A percentile compares a stretch with the other conserved stretches of the same genome.
phyloP scores from a whole-genome alignment of 2,113 vertebrate genomes.

The Corythaeola cristata region DNA sequence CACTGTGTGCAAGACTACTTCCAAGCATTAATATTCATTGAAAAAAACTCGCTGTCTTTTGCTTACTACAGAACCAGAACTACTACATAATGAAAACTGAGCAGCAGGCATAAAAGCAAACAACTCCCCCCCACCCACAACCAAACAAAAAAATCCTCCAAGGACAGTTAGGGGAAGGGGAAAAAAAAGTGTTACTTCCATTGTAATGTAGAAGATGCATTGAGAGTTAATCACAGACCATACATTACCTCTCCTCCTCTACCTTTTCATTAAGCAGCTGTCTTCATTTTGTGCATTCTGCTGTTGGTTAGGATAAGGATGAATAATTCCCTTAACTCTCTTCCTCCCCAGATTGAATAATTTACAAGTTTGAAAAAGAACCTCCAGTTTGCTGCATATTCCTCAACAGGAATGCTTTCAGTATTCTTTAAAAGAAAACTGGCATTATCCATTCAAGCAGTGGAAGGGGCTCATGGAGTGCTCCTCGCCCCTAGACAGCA shows the following conservation, averaged over 20 bases:
- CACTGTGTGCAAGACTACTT: neutral
- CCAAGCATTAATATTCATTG: slow-evolving; percentile 4
- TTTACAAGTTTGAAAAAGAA: slow-evolving; percentile 25
- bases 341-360: slow-evolving; percentile 41
- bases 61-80: slow-evolving; percentile 4
- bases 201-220: slow-evolving; percentile 44
- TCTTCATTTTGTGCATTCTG: slow-evolving; percentile 31
- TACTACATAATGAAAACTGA: slow-evolving; percentile 44
- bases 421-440: neutral
- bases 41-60: slow-evolving; percentile 22
- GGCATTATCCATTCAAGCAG: neutral
- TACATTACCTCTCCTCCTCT: slow-evolving; percentile 41
- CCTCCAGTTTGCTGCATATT: neutral
- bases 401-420: neutral
- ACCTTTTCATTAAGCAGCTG: slow-evolving; percentile 60
- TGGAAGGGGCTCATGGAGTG: neutral
- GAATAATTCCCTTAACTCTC: slow-evolving; percentile 47
- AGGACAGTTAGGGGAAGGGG: neutral
- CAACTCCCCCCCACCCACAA: neutral
- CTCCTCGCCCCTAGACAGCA: neutral
- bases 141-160: slow-evolving; percentile 3
- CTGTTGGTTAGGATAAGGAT: slow-evolving; percentile 34
- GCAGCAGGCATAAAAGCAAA: slow-evolving; percentile 36
- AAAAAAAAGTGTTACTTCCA: neutral
- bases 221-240: slow-evolving; percentile 41